Evolutionary conservation across 2,113 vertebrate genomes (phyloP).

Genomic region (Lagopus muta): DNA sequence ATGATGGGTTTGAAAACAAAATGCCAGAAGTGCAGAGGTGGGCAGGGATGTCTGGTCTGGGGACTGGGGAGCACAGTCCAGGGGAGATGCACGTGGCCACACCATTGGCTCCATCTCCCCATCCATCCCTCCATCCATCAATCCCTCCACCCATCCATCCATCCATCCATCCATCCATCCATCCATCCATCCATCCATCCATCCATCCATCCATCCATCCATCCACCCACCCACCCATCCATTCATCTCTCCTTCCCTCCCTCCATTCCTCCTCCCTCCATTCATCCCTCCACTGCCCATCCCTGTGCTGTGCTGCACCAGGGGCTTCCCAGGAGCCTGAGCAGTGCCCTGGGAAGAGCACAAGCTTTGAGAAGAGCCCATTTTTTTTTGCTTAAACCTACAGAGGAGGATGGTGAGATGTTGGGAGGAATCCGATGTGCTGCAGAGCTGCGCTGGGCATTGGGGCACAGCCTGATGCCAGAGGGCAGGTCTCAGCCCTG

Average conservation of each 20-base stretch:
- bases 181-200: no score
- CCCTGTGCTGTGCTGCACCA: background rate
- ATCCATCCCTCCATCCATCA: background rate
- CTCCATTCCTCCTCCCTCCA: background rate
- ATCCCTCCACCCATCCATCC: background rate
- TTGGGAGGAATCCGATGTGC: rapidly evolving
- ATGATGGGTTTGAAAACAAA: background rate
- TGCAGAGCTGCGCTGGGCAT: background rate
- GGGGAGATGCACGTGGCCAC: background rate
- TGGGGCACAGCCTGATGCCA: background rate
- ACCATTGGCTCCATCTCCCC: no score
- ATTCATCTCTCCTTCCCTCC: no score
- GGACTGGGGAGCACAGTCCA: background rate
- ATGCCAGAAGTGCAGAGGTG: background rate
- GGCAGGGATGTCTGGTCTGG: background rate
- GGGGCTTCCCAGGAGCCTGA: background rate
- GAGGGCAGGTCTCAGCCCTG: background rate
- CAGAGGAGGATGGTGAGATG: background rate
- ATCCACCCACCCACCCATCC: background rate
- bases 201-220: no score
- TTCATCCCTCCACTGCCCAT: background rate
- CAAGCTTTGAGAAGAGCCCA: background rate
- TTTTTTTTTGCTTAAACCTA: background rate
- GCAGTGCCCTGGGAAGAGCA: rapidly evolving
- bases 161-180: background rate